Evolutionary conservation across 2,888 invertebrate species (phyloP), one percentile per base, ranked within the genome.

Genomic region (Hirtodrosophila histrioides): DNA sequence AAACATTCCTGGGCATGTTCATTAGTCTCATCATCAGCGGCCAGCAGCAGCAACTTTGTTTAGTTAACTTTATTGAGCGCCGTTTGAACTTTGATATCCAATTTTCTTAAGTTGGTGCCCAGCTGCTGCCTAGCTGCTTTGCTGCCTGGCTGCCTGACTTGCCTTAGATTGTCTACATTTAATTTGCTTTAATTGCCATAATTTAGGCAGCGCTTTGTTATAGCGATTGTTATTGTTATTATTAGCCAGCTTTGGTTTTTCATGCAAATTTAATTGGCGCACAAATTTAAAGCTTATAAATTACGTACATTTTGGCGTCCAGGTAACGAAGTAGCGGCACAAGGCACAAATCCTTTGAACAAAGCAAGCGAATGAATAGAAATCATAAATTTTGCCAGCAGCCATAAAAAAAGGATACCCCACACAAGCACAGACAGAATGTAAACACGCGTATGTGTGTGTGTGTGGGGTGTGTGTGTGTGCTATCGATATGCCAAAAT

Each of bases 111-210:
- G 55, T 75, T 78, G 27, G 44, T 53, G 49, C 48, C 61, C 69
- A 64, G 54, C 70, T 82, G 63, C 37, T 55, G 49, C 17, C 12
- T 24, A 6, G 24, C 31, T 24, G 17, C 23, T 29, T 27, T n/a
- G n/a, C 39, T 33, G 41, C 29, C 45, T 12, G 40, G 46, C 39
- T 27, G 23, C 36, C 48, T 29, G 46, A 17, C 24, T n/a, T 27
- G 48, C 50, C 35, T 31, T 31, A 27, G 31, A 7, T 31, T 31
- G 35, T 53, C 58, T 51, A 36, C 53, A 71, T 75, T 74, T 84
- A 84, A 85, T 85, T 86, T 70, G 73, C 50, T 78, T 81, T 85
- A 85, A 85, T 85, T 85, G 88, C 75, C 78, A 80, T 86, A 86
- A 88, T 83, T 78, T 66, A 50, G 56, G 9, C 35, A 54, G 36